These are phyloP conservation scores for Lithobates sylvaticus DNA, from an alignment of 2,797 vertebrate genomes.

Conservation along the genomic window DNA sequence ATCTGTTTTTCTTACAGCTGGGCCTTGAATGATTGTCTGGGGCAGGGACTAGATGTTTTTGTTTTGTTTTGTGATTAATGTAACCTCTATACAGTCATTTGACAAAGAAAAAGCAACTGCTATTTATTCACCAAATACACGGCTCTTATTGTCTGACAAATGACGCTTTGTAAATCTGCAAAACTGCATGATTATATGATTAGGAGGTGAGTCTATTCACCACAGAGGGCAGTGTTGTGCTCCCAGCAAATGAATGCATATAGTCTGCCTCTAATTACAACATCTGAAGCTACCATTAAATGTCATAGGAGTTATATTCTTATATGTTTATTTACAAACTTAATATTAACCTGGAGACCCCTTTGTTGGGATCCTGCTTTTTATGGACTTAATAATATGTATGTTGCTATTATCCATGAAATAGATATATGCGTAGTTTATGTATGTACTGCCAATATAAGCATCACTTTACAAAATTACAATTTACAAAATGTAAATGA, in stretches of 20 bases:
- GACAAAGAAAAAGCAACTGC: constrained; percentile 66
- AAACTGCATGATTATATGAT: constrained; percentile 14
- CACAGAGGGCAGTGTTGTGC: constrained; percentile 63
- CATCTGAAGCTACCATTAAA: constrained; percentile 53
- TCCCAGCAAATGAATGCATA: constrained; percentile 44
- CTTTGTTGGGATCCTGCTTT: constrained; percentile 3
- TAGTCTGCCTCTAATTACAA: constrained; percentile 60
- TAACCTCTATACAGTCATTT: constrained; percentile 64
- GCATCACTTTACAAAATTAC: neutral
- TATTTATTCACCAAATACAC: constrained; percentile 60
- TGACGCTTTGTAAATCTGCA: constrained; percentile 60
- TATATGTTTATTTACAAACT: constrained; percentile 59
- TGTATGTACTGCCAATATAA: neutral
- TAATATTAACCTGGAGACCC: neutral
- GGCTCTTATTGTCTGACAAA: constrained; percentile 63
- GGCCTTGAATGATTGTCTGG: constrained; percentile 78
- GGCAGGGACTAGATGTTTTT: constrained; percentile 70
- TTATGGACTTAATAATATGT: neutral
- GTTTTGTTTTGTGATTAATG: constrained; percentile 77
- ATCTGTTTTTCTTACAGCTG: constrained; percentile 79
- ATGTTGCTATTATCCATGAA: neutral
- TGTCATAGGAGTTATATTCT: constrained; percentile 43
- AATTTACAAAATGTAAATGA: neutral
- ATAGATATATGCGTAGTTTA: neutral
- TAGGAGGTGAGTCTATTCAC: constrained; percentile 43